Percentiles rank a stretch among this genome's conserved stretches.
phyloP scores from a whole-genome alignment of 2,113 vertebrate genomes.

The Suncus etruscus region DNA sequence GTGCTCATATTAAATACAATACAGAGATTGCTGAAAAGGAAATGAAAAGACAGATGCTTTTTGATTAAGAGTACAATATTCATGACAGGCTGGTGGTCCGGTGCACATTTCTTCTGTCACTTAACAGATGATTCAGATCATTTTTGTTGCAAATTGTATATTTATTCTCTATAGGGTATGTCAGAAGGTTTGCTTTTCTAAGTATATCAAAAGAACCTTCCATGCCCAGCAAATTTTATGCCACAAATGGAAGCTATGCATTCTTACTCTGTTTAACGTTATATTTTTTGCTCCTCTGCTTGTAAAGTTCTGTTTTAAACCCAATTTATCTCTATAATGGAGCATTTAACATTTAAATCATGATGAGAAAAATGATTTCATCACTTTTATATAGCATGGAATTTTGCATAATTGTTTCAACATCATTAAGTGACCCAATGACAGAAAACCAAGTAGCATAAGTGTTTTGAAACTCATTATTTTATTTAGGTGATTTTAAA shows the following conservation, averaged over 20 bases:
- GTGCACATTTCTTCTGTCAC: constrained; percentile 82
- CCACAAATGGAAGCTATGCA: constrained; percentile 58
- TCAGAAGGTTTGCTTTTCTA: constrained; percentile 71
- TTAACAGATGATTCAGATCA: constrained; percentile 82
- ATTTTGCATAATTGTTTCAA: constrained; percentile 65
- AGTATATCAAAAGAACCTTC: constrained; percentile 61
- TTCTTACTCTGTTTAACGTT: constrained; percentile 67
- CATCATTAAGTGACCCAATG: constrained; percentile 36
- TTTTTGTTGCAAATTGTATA: constrained; percentile 78
- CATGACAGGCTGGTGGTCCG: constrained; percentile 83
- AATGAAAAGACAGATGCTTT: constrained; percentile 84
- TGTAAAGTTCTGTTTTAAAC: constrained; percentile 57
- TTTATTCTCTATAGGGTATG: constrained; percentile 68
- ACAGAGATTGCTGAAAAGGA: constrained; percentile 75
- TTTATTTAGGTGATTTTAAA: neutral
- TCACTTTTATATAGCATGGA: constrained; percentile 34
- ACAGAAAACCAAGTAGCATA: constrained; percentile 44
- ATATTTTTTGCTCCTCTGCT: constrained; percentile 63
- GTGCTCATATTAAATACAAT: constrained; percentile 76
- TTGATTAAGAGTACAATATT: constrained; percentile 83
- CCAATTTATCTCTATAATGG: constrained; percentile 68
- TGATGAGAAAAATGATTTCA: constrained; percentile 52
- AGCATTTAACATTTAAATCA: constrained; percentile 69
- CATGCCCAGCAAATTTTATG: constrained; percentile 30
- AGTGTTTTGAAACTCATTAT: neutral